Evolutionary conservation across 2,888 invertebrate genomes (phyloP).

Genomic region (Ommatoiulus sabulosus): DNA sequence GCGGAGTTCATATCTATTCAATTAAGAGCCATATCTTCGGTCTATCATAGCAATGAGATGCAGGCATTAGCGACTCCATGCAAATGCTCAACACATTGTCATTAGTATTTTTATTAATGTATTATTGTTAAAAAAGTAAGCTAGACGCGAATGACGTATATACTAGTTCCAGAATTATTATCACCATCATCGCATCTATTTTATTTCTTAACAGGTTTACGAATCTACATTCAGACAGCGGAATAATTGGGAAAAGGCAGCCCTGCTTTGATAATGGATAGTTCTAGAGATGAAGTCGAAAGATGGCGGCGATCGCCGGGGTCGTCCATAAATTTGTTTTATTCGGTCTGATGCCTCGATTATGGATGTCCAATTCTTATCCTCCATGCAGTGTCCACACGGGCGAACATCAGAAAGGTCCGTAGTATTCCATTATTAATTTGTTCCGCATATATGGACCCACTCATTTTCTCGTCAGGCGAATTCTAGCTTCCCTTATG

Average conservation of each 20-base stretch:
- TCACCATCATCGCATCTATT: background rate
- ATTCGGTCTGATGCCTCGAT: too few relatives aligned
- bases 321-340: too few relatives aligned
- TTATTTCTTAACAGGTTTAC: background rate
- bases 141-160: background rate
- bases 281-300: background rate
- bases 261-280: background rate
- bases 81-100: slow-evolving; percentile 41
- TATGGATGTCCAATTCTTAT: too few relatives aligned
- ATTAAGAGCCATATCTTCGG: slow-evolving; percentile 2
- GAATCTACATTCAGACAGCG: background rate
- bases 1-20: slow-evolving; percentile 26
- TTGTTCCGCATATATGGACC: too few relatives aligned
- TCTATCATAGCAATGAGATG: background rate
- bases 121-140: background rate
- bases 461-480: too few relatives aligned
- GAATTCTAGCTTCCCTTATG: too few relatives aligned
- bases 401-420: too few relatives aligned
- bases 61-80: background rate
- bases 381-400: too few relatives aligned
- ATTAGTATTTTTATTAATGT: background rate
- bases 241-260: background rate
- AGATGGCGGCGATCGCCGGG: background rate
- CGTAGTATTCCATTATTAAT: too few relatives aligned
- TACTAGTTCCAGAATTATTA: background rate